Base-by-base conservation (phyloP, 2,888 invertebrate genomes). In the Catocala sponsa region DNA sequence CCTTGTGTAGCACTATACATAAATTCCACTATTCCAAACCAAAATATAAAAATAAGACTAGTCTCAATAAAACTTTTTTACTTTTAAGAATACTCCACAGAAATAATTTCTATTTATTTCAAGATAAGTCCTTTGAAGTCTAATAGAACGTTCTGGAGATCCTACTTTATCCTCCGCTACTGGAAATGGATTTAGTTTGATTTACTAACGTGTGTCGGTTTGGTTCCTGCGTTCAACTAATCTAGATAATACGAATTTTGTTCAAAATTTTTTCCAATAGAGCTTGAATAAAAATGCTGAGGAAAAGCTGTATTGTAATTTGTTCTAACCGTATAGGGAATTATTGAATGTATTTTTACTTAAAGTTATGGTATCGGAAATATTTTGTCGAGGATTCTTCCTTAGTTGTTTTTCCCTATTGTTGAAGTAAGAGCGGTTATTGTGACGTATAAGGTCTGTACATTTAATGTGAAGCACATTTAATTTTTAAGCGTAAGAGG, bases 111-210 rank as follows among this genome's bases (percentile, higher is more conserved):
- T 81, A 70, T 82, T 81, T 81, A 81, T 79, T 76, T 68, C 63
- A 70, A 42, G 63, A 68, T 67, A 71, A 88, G 83, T 79, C 83
- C 80, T 77, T 82, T 79, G 79, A 83, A 82, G 78, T 82, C 80
- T 80, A 76, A 81, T 81, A 77, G 78, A 82, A 76, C 75, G 73
- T 72, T 74, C 65, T 65, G 65, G 58, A 76, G 80, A 81, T 78
- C 76, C 67, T 38, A 59, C 63, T 80, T 85, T 77, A 87, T 85
- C 84, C 80, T 72, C 68, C 68, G 71, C 76, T 69, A 79, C 80
- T 78, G 75, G 74, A 72, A 72, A 68, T 72, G 84, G 84, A 83
- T 85, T 85, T 83, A 75, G 70, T 80, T 83, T 83, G 87, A 87
- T 87, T 84, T 86, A 85, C 76, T 78, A 78, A 74, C 78, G 74